A percentile compares a stretch with the other conserved stretches of the same genome.
Conservation (phyloP, 2,113 vertebrate genomes). For the Pomatostomus ruficeps region DNA sequence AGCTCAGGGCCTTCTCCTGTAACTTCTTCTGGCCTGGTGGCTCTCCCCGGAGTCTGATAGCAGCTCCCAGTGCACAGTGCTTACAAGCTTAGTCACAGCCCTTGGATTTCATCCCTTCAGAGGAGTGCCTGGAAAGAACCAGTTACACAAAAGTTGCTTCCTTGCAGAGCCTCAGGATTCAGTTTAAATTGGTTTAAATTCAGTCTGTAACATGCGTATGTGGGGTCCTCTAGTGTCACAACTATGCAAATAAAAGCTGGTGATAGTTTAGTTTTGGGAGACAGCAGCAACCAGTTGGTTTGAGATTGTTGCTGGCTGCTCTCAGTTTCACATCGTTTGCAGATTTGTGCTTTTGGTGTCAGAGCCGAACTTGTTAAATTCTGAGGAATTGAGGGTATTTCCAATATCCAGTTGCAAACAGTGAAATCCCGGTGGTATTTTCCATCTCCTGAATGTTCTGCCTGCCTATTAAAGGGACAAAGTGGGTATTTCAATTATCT, state of each 20-base stretch:
- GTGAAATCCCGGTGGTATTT: not conserved
- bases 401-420: not conserved
- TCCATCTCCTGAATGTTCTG: not conserved
- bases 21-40: not conserved
- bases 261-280: not conserved
- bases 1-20: not conserved
- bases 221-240: slow-evolving; percentile 47
- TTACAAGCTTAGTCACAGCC: not conserved
- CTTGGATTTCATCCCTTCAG: not conserved
- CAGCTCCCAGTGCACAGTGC: not conserved
- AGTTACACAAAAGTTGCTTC: not conserved
- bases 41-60: not conserved
- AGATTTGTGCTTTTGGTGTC: not conserved
- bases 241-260: not conserved
- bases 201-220: not conserved
- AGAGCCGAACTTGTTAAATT: not conserved
- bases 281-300: not conserved
- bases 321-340: not conserved
- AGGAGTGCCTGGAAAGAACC: not conserved
- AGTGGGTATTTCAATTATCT: slow-evolving; percentile 22
- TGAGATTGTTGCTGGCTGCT: not conserved
- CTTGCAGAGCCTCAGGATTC: not conserved
- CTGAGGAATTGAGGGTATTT: not conserved
- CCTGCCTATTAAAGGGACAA: not conserved
- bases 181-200: not conserved